Percentiles rank a stretch among this genome's conserved stretches.
Conservation (phyloP, 2,113 vertebrate species). For the Pteronura brasiliensis region DNA sequence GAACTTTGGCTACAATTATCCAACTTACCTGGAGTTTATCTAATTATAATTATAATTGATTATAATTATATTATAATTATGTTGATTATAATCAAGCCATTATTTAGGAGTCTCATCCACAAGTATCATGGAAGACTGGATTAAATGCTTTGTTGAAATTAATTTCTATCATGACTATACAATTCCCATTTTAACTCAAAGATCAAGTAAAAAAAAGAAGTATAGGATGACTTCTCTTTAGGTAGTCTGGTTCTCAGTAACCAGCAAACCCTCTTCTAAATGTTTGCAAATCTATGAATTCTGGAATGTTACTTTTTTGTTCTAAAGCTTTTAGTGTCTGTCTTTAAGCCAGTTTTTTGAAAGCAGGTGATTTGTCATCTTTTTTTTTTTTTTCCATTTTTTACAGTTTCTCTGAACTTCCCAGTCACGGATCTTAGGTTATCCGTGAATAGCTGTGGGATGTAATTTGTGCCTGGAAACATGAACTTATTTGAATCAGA, state of each 20-base stretch:
- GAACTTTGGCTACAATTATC: neutral
- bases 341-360: neutral
- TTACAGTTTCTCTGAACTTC: conserved; percentile 21
- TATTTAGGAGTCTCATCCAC: neutral
- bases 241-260: neutral
- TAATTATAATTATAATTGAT: neutral
- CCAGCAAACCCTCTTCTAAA: neutral
- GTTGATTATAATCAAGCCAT: neutral
- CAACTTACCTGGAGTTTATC: neutral
- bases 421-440: neutral
- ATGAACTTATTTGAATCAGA: conserved; percentile 60
- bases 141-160: neutral
- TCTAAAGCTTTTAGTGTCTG: neutral
- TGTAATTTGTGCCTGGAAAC: conserved; percentile 60
- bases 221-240: neutral
- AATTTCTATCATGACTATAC: neutral
- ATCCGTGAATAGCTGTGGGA: conserved; percentile 49
- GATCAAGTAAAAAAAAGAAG: neutral
- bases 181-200: neutral
- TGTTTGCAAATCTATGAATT: neutral
- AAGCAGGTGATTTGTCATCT: neutral
- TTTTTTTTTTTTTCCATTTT: neutral
- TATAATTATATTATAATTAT: neutral
- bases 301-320: neutral
- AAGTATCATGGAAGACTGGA: neutral